phyloP scores from a whole-genome alignment of 2,113 vertebrate genomes.

The Tangachromis dhanisi region DNA sequence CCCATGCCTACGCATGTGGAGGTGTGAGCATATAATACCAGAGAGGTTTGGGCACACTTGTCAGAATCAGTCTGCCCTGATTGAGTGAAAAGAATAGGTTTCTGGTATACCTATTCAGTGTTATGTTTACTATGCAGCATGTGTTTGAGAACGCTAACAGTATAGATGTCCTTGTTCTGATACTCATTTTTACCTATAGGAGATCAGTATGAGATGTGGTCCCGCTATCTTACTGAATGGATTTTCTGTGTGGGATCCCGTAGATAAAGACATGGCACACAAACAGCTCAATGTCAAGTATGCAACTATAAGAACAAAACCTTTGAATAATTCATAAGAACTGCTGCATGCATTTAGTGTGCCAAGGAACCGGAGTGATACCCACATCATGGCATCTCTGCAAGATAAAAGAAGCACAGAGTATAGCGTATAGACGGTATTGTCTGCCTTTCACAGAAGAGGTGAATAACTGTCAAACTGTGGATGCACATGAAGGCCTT shows the following conservation, averaged over 20 bases:
- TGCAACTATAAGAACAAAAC: constrained; percentile 15
- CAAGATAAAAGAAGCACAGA: constrained; percentile 24
- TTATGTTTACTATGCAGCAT: not conserved
- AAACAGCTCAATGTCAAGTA: constrained; percentile 47
- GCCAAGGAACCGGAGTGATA: not conserved
- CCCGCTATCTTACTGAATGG: not conserved
- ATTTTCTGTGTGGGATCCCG: not conserved
- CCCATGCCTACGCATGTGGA: constrained; percentile 31
- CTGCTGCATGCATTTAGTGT: not conserved
- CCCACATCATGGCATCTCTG: not conserved
- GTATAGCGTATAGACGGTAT: constrained; percentile 1
- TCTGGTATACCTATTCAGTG: not conserved
- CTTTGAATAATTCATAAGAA: constrained; percentile 58
- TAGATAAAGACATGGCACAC: constrained; percentile 16
- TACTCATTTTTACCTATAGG: not conserved
- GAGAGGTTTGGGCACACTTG: constrained; percentile 25
- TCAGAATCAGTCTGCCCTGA: constrained; percentile 13
- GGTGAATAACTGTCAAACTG: constrained; percentile 34
- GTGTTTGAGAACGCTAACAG: not conserved
- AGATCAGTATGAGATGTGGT: not conserved
- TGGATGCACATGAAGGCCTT: constrained; percentile 26
- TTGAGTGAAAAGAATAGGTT: constrained; percentile 17
- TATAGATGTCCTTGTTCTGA: not conserved
- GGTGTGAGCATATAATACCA: constrained; percentile 27
- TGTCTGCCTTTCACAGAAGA: constrained; percentile 6